These are phyloP conservation scores for Spodoptera frugiperda DNA, from an alignment of 1,140 invertebrate species.

Conservation along the genomic window DNA sequence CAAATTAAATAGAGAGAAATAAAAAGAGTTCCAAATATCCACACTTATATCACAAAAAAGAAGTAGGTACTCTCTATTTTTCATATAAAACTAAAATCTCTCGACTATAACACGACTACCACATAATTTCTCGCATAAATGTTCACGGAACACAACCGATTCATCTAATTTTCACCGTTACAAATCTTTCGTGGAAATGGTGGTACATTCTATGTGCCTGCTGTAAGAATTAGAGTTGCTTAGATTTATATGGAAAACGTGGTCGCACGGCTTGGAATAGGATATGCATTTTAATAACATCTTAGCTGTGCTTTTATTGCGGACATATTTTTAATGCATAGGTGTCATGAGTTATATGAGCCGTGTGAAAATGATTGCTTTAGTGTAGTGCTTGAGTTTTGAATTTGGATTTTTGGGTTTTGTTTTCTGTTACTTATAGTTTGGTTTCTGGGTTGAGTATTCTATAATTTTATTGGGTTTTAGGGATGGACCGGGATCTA, in stretches of 20 bases:
- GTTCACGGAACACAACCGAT: slow-evolving; percentile 11
- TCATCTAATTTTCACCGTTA: slow-evolving; percentile 37
- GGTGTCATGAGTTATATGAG: slow-evolving; percentile 33
- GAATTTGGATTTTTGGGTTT: background rate
- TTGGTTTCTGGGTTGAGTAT: too few species aligned
- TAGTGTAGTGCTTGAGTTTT: background rate
- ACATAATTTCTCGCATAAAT: slow-evolving; percentile 13
- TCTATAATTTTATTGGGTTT: too few species aligned
- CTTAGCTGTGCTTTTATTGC: slow-evolving; percentile 32
- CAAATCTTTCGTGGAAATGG: slow-evolving; percentile 40
- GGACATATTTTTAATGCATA: slow-evolving; percentile 40
- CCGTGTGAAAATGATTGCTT: slow-evolving; percentile 19
- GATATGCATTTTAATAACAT: slow-evolving; percentile 49
- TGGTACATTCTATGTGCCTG: slow-evolving; percentile 11
- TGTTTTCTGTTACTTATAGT: too few species aligned
- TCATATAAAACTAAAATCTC: background rate
- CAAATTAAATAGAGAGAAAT: too few species aligned
- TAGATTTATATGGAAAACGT: slow-evolving; percentile 44
- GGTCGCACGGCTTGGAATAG: slow-evolving; percentile 16
- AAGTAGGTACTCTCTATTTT: too few species aligned
- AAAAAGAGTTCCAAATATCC: too few species aligned
- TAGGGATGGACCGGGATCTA: too few species aligned
- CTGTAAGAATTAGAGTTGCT: slow-evolving; percentile 37
- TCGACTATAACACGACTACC: background rate
- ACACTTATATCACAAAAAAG: too few species aligned